Evolutionary conservation across 2,113 vertebrate species (phyloP).

Genomic region (Channa maculata): DNA sequence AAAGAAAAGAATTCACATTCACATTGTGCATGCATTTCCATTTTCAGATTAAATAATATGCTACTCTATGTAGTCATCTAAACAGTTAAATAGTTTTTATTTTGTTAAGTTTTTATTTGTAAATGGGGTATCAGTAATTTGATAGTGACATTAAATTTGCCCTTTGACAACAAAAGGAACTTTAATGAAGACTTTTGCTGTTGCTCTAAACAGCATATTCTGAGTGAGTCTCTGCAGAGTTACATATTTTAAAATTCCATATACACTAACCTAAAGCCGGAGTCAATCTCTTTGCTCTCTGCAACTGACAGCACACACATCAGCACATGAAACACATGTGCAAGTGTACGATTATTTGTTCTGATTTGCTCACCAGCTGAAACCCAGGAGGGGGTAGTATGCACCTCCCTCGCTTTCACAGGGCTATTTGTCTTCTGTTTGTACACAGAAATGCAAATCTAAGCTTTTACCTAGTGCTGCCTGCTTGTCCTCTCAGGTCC

Average conservation of each 20-base stretch:
- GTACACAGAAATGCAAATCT: constrained; percentile 62
- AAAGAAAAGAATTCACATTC: constrained; percentile 51
- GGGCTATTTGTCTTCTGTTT: constrained; percentile 65
- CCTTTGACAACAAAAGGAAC: constrained; percentile 57
- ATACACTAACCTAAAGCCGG: constrained; percentile 78
- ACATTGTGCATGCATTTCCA: constrained; percentile 64
- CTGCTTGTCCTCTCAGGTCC: constrained; percentile 70
- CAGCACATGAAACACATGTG: constrained; percentile 24
- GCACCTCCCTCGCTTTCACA: constrained; percentile 56
- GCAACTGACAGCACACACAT: constrained; percentile 44
- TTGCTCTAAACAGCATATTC: constrained; percentile 33
- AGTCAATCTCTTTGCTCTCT: constrained; percentile 32
- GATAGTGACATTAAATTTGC: constrained; percentile 50
- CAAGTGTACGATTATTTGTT: constrained; percentile 42
- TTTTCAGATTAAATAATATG: constrained; percentile 46
- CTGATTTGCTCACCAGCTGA: constrained; percentile 72
- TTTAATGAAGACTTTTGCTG: constrained; percentile 38
- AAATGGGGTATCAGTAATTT: constrained; percentile 68
- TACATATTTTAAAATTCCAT: constrained; percentile 51
- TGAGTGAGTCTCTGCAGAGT: constrained; percentile 54
- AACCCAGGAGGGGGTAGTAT: constrained; percentile 31
- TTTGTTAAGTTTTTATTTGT: constrained; percentile 62
- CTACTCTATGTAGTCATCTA: constrained; percentile 75
- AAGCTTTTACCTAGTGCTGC: constrained; percentile 66
- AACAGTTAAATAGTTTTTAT: constrained; percentile 59